Evolutionary conservation across 2,113 vertebrate genomes (phyloP).

Genomic region (Ifrita kowaldi): DNA sequence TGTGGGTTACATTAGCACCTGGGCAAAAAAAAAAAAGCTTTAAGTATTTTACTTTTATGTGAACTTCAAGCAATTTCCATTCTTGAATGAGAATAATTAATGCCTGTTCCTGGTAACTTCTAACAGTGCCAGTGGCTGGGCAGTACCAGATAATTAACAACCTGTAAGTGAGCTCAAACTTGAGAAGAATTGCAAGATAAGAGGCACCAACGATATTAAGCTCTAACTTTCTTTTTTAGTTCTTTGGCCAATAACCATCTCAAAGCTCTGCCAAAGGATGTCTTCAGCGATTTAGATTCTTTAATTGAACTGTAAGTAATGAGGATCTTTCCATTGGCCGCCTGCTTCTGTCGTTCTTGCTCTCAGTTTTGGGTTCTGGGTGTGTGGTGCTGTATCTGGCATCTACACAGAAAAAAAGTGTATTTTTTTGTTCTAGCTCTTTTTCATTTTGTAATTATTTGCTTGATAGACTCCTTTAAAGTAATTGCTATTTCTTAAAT

Average conservation of each 20-base stretch:
- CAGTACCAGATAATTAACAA: neutral
- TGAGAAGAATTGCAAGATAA: neutral
- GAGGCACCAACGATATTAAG: neutral
- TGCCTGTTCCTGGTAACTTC: neutral
- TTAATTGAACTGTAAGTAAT: slow-evolving; percentile 94
- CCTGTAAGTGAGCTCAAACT: neutral
- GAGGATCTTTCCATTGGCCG: neutral
- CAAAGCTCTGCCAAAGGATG: slow-evolving; percentile 87
- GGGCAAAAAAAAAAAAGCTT: neutral
- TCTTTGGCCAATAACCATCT: slow-evolving; percentile 97
- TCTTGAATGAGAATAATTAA: neutral
- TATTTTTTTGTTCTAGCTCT: neutral
- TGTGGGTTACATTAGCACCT: neutral
- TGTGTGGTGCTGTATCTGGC: neutral
- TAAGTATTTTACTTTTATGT: neutral
- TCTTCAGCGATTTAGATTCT: slow-evolving; percentile 93
- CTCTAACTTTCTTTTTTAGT: slow-evolving; percentile 74
- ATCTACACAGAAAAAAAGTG: neutral
- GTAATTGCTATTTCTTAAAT: neutral
- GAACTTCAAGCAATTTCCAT: neutral
- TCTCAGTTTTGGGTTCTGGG: neutral
- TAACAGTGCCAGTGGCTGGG: neutral
- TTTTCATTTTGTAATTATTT: neutral
- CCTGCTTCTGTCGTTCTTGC: neutral
- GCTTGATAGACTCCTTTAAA: neutral